These are phyloP conservation scores for Grammomys surdaster DNA, from an alignment of 2,113 vertebrate genomes.

Conservation along the genomic window DNA sequence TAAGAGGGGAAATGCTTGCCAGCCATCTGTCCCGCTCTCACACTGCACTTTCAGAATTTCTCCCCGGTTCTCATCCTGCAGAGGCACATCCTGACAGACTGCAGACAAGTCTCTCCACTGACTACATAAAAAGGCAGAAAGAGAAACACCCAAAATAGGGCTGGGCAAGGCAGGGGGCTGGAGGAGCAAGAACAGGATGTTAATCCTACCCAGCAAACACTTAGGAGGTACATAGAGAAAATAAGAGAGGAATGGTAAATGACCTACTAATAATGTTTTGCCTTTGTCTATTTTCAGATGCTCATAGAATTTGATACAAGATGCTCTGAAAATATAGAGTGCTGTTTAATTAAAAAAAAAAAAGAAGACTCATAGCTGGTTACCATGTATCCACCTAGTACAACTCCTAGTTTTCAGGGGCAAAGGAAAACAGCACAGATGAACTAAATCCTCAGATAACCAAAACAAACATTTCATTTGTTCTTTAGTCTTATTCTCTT, in stretches of 20 bases:
- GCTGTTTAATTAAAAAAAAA: background rate
- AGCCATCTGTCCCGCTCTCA: slow-evolving; percentile 43
- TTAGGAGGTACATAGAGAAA: background rate
- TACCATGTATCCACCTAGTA: background rate
- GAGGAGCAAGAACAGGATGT: background rate
- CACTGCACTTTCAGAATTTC: background rate
- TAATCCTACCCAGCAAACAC: background rate
- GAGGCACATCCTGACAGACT: background rate
- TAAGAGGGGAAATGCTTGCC: slow-evolving; percentile 65
- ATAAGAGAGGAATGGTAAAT: background rate
- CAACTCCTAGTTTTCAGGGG: background rate
- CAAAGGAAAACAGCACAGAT: background rate
- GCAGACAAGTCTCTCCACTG: background rate
- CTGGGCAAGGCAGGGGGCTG: background rate
- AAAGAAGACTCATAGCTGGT: background rate
- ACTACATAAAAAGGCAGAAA: slow-evolving; percentile 31
- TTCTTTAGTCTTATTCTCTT: background rate
- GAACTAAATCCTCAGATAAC: background rate
- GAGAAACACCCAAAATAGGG: background rate
- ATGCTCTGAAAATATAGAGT: background rate
- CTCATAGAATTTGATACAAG: background rate
- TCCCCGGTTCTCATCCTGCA: background rate
- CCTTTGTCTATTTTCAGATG: background rate
- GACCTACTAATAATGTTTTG: background rate
- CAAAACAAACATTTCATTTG: background rate